A percentile compares a stretch with the other conserved stretches of the same genome.
Conservation (phyloP, 2,113 vertebrate species). For the Ameiurus melas region DNA sequence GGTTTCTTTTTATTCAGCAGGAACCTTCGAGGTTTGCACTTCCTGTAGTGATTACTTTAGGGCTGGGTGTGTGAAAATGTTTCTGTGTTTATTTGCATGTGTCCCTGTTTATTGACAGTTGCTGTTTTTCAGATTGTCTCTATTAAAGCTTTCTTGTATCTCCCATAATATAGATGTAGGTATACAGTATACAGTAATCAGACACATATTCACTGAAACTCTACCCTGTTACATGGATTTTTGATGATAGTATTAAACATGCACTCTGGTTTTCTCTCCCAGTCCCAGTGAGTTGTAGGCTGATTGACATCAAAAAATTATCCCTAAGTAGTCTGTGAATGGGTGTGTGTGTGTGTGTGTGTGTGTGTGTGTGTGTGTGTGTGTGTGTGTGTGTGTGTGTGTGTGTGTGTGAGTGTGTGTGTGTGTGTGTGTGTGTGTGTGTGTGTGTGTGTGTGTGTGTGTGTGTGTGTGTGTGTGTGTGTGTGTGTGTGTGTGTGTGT, state of each 20-base stretch:
- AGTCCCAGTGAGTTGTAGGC: too few species aligned
- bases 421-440: too few species aligned
- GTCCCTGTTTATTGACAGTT: background rate
- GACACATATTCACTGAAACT: background rate
- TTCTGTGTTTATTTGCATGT: background rate
- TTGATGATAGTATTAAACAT: background rate
- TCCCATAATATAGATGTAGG: background rate
- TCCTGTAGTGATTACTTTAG: constrained; percentile 7
- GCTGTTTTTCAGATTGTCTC: background rate
- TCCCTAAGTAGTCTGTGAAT: too few species aligned
- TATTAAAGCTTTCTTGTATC: background rate
- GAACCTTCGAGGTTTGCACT: background rate
- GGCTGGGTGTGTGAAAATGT: background rate
- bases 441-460: too few species aligned
- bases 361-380: too few species aligned
- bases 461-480: too few species aligned
- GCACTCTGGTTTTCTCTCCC: background rate
- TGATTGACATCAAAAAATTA: too few species aligned
- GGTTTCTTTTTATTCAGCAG: background rate
- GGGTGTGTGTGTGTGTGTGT: too few species aligned
- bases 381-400: too few species aligned
- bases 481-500: too few species aligned
- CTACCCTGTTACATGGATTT: background rate
- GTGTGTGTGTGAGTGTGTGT: too few species aligned
- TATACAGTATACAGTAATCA: background rate